Evolutionary conservation across 2,888 invertebrate genomes (phyloP).

Genomic region (Trilocha varians): DNA sequence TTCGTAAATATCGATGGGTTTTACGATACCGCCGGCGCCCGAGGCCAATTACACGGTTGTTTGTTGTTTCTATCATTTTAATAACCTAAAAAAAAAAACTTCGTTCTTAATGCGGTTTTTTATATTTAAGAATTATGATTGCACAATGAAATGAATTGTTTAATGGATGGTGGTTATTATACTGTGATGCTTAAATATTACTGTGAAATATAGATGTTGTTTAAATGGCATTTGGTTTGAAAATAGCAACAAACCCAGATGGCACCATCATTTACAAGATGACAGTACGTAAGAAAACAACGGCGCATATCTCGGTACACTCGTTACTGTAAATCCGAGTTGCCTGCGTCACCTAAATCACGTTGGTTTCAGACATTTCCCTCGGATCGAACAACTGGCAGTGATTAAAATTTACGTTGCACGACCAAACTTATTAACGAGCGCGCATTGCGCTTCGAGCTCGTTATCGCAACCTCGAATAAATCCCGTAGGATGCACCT

Average conservation of each 20-base stretch:
- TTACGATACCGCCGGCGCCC: slow-evolving; percentile 47
- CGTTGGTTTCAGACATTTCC: slow-evolving; percentile 63
- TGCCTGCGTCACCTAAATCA: slow-evolving; percentile 60
- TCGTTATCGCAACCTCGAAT: slow-evolving; percentile 56
- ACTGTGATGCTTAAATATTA: too few relatives aligned
- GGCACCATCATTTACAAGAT: not conserved
- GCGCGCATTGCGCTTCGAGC: slow-evolving; percentile 55
- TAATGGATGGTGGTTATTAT: too few relatives aligned
- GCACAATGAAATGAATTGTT: too few relatives aligned
- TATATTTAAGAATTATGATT: too few relatives aligned
- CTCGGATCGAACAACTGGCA: slow-evolving; percentile 65
- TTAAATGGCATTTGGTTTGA: too few relatives aligned
- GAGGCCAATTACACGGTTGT: slow-evolving; percentile 37
- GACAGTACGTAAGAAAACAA: not conserved
- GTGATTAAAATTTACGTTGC: slow-evolving; percentile 71
- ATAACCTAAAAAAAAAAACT: not conserved
- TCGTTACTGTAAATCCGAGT: slow-evolving; percentile 35
- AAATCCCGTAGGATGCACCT: slow-evolving; percentile 69
- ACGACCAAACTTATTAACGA: slow-evolving; percentile 70
- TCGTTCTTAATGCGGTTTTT: too few relatives aligned
- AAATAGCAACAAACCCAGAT: not conserved
- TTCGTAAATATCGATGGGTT: slow-evolving; percentile 55
- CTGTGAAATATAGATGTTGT: too few relatives aligned
- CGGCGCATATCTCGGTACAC: not conserved
- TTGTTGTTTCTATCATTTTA: slow-evolving; percentile 17